Evolutionary conservation across 2,888 invertebrate genomes (phyloP).

Genomic region (Nemotelus pantherinus): DNA sequence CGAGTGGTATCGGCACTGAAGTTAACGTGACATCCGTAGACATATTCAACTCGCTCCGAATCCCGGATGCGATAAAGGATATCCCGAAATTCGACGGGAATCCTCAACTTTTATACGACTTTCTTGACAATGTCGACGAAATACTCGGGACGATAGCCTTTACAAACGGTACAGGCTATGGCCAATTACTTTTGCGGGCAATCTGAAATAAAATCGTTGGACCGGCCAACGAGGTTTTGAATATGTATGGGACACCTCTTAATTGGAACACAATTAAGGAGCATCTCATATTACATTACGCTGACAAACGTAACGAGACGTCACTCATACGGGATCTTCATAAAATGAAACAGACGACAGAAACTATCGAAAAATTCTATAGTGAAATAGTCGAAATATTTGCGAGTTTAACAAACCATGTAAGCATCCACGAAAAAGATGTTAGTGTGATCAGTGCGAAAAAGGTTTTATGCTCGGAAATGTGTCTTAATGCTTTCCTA

Average conservation of each 20-base stretch:
- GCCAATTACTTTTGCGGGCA: neutral
- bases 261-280: neutral
- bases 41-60: constrained; percentile 33
- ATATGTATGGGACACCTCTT: neutral
- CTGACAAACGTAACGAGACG: too few species aligned
- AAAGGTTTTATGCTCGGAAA: constrained; percentile 49
- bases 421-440: constrained; percentile 50
- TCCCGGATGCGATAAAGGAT: constrained; percentile 51
- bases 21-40: neutral
- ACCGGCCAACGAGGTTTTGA: too few species aligned
- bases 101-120: neutral
- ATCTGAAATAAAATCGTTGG: too few species aligned
- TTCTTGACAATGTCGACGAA: constrained; percentile 16
- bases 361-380: constrained; percentile 38
- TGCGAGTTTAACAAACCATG: constrained; percentile 49
- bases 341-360: constrained; percentile 41
- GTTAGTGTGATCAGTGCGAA: constrained; percentile 49
- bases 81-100: constrained; percentile 40
- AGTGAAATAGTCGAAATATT: constrained; percentile 51
- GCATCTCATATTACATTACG: too few species aligned
- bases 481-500: constrained; percentile 52
- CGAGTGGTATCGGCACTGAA: too few species aligned
- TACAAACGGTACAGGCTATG: neutral
- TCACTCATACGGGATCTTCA: constrained; percentile 46
- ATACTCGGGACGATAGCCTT: neutral